Percentiles rank a stretch among this genome's conserved stretches.
Conservation (phyloP, 2,797 vertebrate species). For the Siniperca obscura region DNA sequence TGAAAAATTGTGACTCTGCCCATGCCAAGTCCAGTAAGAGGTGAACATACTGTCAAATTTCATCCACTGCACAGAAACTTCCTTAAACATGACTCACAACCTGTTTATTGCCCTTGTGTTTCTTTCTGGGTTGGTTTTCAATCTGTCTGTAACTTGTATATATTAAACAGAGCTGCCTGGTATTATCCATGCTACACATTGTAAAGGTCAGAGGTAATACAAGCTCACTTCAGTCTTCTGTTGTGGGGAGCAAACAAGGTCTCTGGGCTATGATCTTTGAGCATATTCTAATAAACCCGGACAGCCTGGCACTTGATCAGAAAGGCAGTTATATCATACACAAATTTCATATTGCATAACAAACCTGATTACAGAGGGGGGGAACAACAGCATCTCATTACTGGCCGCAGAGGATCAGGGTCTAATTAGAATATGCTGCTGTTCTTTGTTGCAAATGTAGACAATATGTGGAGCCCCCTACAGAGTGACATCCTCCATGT, state of each 20-base stretch:
- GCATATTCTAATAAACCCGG: constrained; percentile 52
- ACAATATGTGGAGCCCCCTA: constrained; percentile 56
- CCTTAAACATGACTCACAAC: constrained; percentile 15
- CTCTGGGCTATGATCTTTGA: constrained; percentile 48
- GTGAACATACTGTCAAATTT: constrained; percentile 1
- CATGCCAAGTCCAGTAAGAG: constrained; percentile 18
- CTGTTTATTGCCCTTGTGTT: constrained; percentile 26
- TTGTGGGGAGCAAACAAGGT: constrained; percentile 36
- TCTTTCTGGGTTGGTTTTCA: constrained; percentile 10
- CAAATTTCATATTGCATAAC: constrained; percentile 63
- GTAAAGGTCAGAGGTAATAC: constrained; percentile 55
- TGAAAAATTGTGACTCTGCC: not conserved
- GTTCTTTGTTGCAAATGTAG: constrained; percentile 57
- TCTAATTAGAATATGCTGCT: constrained; percentile 64
- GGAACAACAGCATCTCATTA: constrained; percentile 58
- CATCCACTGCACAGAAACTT: constrained; percentile 5
- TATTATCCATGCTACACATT: constrained; percentile 31
- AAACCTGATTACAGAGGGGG: constrained; percentile 46
- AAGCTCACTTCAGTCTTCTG: constrained; percentile 40
- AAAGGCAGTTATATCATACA: constrained; percentile 55
- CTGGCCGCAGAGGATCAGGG: constrained; percentile 52
- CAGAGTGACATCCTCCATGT: constrained; percentile 40
- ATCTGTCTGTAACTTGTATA: constrained; percentile 4
- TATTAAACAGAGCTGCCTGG: constrained; percentile 10
- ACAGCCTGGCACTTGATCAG: constrained; percentile 63